Base-by-base conservation (phyloP, 2,797 vertebrate genomes). In the Leucoraja ocellata region DNA sequence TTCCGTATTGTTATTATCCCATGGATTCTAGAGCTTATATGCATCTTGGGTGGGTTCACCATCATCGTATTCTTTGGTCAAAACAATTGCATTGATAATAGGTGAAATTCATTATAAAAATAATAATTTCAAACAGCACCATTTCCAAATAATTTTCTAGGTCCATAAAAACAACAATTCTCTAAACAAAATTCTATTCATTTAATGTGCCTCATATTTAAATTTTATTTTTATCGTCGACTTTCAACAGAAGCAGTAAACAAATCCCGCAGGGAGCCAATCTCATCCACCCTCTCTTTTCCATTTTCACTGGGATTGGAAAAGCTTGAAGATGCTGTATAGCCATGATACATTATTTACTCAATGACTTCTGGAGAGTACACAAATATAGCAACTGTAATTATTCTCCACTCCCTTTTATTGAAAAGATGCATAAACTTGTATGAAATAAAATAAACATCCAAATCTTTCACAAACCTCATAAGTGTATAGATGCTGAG, bases 311-410 rank as follows among this genome's bases (percentile, higher is more conserved):
- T 1, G 18, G 25, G 90, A 76, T 76, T 11, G 71, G 71, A 73
- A 46, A 74, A 21, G 58, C 25, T 11, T 54, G 90, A 92, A 92
- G 71, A 58, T 13, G 1, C 74, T 23, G 21, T 21, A 74, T 13
- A 73, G 25, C 39, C 39, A 10, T 92, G 13, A 32, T 88, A 9
- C 65, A 63, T 88, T 88, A 68, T 74, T 92, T 76, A 74, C 68
- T 92, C 21, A 76, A 23, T 16, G 25, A 13, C 68, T 92, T 36
- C 23, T 92, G 1, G 90, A 58, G 71, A 76, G 76, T n/a, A 92
- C 73, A 54, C 90, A 92, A 76, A 54, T 76, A 92, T 76, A 92
- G 68, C 39, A 71, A 76, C 71, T 54, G 36, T 92, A 74, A 46
- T 74, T 25, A 91, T 74, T 39, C 90, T 92, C 36, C 13, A n/a